These are phyloP conservation scores for Ctenopoma kingsleyae DNA, from an alignment of 2,797 vertebrate species.

Conservation along the genomic window DNA sequence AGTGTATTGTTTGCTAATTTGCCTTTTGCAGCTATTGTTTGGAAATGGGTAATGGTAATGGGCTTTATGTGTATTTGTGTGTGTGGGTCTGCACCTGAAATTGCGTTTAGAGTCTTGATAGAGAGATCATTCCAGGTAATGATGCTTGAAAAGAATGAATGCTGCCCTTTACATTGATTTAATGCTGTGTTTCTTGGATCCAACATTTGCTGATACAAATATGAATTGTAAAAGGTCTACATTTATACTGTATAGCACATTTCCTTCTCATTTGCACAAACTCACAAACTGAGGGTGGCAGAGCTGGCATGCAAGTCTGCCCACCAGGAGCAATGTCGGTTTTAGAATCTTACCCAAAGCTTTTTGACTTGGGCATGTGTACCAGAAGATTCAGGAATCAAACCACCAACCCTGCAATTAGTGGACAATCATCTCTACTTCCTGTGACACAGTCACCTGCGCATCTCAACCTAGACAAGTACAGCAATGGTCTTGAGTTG, in stretches of 20 bases:
- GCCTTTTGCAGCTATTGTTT: constrained; percentile 66
- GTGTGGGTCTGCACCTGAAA: constrained; percentile 21
- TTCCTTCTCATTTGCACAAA: neutral
- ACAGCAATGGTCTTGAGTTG: constrained; percentile 16
- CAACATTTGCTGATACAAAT: constrained; percentile 19
- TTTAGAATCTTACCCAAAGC: no score
- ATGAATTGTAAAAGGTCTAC: constrained; percentile 17
- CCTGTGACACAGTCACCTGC: neutral
- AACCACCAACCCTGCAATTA: neutral
- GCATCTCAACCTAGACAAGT: constrained; percentile 22
- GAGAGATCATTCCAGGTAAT: constrained; percentile 65
- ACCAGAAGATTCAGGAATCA: neutral
- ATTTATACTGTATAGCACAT: neutral
- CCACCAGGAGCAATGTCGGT: no score
- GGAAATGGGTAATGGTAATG: constrained; percentile 42
- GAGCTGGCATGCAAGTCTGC: no score
- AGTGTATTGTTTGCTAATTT: constrained; percentile 74
- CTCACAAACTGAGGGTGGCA: no score
- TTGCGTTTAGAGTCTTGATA: constrained; percentile 51
- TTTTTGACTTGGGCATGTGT: no score
- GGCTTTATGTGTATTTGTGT: constrained; percentile 27
- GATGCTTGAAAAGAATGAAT: constrained; percentile 53
- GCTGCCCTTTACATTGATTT: constrained; percentile 58
- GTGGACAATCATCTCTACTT: neutral
- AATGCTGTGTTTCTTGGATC: constrained; percentile 27